These are phyloP conservation scores for Eurois occulta DNA, from an alignment of 2,888 invertebrate genomes.

Conservation along the genomic window DNA sequence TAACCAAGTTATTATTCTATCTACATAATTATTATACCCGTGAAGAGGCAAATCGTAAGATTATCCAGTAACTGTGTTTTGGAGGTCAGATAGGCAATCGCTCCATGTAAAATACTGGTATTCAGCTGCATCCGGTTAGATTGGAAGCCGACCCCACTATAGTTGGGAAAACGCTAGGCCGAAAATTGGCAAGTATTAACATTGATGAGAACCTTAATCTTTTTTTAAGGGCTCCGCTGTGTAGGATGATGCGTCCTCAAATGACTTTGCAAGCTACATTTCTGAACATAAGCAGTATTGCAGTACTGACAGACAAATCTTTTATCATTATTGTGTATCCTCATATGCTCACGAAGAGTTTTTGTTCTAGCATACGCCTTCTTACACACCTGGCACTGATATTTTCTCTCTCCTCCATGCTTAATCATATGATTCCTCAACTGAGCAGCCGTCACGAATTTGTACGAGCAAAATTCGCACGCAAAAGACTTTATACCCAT, in stretches of 20 bases:
- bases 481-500: conserved; percentile 78
- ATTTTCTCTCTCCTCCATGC: conserved; percentile 80
- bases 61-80: background rate
- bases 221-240: conserved; percentile 72
- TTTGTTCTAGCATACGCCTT: conserved; percentile 84
- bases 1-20: no score
- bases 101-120: background rate
- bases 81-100: background rate
- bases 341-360: conserved; percentile 83
- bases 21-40: conserved; percentile 5
- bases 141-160: background rate
- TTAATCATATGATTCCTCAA: conserved; percentile 82
- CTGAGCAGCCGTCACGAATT: conserved; percentile 79
- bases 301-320: conserved; percentile 86
- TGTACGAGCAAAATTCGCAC: conserved; percentile 78
- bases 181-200: background rate
- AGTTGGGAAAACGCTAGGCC: background rate
- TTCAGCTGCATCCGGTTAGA: background rate
- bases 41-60: background rate
- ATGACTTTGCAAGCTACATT: conserved; percentile 85
- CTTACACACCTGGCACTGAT: conserved; percentile 82
- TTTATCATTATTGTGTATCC: conserved; percentile 85
- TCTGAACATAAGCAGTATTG: conserved; percentile 83
- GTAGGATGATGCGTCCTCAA: conserved; percentile 82
- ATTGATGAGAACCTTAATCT: conserved; percentile 1